A percentile compares a stretch with the other conserved stretches of the same genome.
These are phyloP conservation scores for Saimiri boliviensis DNA, from an alignment of 2,113 vertebrate genomes.

Conservation along the genomic window DNA sequence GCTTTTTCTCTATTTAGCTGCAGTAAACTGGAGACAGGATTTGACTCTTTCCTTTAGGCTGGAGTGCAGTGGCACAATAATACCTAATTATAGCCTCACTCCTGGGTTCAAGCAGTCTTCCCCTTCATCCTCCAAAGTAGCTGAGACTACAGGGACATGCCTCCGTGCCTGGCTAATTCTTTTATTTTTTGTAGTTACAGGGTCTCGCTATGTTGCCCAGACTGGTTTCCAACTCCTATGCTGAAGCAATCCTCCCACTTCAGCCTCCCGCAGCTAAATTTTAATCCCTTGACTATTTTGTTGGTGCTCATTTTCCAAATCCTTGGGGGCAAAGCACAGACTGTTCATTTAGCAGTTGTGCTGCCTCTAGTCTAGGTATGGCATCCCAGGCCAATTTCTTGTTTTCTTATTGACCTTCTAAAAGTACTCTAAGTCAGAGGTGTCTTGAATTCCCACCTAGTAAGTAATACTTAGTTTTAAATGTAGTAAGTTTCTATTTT, in stretches of 20 bases:
- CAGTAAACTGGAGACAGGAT: background rate
- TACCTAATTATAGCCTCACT: too few species aligned
- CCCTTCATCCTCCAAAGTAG: too few species aligned
- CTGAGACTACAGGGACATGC: too few species aligned
- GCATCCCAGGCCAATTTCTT: background rate
- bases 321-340: conserved; percentile 2
- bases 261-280: conserved; percentile 53
- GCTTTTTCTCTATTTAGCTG: conserved; percentile 64
- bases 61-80: too few species aligned
- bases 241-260: too few species aligned
- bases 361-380: background rate
- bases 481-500: background rate
- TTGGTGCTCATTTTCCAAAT: conserved; percentile 54
- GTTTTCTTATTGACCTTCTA: background rate
- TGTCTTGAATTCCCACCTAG: background rate
- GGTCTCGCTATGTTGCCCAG: too few species aligned
- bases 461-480: conserved; percentile 15
- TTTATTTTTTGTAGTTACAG: too few species aligned
- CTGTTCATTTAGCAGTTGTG: background rate
- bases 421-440: background rate
- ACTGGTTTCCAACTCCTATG: too few species aligned
- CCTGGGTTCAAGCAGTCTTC: too few species aligned
- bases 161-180: too few species aligned
- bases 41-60: too few species aligned
- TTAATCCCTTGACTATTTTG: conserved; percentile 50